Conservation (phyloP, 2,888 invertebrate genomes). For the Eupithecia centaureata region DNA sequence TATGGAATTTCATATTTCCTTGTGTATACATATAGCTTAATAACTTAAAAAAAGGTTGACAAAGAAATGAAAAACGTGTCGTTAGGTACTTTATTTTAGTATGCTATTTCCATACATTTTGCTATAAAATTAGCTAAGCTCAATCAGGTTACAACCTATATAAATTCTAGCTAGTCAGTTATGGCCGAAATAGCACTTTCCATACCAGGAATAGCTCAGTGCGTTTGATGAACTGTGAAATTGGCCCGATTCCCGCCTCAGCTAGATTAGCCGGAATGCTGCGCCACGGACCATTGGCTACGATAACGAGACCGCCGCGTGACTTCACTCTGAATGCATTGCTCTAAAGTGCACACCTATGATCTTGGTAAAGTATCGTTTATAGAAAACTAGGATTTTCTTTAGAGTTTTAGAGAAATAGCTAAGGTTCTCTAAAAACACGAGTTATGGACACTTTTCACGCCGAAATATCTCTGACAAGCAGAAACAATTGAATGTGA, state of each 20-base stretch:
- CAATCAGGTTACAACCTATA: not conserved
- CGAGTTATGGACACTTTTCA: too few species aligned
- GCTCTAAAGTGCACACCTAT: not conserved
- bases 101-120: too few species aligned
- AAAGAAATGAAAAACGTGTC: too few species aligned
- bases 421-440: not conserved
- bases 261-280: conserved; percentile 17
- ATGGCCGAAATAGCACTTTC: not conserved
- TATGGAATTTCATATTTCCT: too few species aligned
- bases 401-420: not conserved
- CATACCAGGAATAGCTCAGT: not conserved
- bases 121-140: not conserved
- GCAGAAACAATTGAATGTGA: not conserved
- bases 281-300: not conserved
- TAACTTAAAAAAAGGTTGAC: too few species aligned
- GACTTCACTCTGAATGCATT: not conserved
- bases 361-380: not conserved
- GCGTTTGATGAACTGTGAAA: conserved; percentile 24
- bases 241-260: conserved; percentile 23
- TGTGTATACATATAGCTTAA: too few species aligned
- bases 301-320: not conserved
- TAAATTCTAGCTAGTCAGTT: not conserved
- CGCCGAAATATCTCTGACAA: not conserved
- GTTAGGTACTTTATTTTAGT: too few species aligned
- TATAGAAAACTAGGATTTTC: not conserved